phyloP scores from a whole-genome alignment of 1,140 invertebrate genomes.

The Plutomurus gul region DNA sequence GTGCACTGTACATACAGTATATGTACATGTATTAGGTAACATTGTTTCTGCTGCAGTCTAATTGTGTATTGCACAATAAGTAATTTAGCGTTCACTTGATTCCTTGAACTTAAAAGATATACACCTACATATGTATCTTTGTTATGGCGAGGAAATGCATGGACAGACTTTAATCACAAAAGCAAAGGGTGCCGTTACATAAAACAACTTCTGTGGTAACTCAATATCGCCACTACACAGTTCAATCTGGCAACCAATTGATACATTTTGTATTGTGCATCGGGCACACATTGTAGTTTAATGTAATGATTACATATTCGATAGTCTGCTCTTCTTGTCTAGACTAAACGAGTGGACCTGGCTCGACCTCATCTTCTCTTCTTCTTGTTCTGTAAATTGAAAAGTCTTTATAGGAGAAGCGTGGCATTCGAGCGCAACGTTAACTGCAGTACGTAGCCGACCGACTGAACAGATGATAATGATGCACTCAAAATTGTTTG shows the following conservation, averaged over 20 bases:
- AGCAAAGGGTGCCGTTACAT: constrained; percentile 15
- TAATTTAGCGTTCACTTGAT: neutral
- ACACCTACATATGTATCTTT: neutral
- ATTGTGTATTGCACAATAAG: neutral
- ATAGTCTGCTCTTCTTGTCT: neutral
- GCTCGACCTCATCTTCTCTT: neutral
- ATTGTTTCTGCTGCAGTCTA: no score
- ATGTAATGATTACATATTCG: neutral
- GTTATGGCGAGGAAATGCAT: neutral
- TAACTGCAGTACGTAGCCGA: neutral
- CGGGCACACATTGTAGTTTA: constrained; percentile 18
- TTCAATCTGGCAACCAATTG: constrained; percentile 1
- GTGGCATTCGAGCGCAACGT: neutral
- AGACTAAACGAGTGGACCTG: neutral
- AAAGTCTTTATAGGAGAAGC: neutral
- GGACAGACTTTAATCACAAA: neutral
- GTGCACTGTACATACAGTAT: no score
- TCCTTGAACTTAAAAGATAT: neutral
- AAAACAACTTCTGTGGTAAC: constrained; percentile 15
- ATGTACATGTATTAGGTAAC: no score
- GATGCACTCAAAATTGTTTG: neutral
- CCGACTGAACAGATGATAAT: constrained; percentile 5
- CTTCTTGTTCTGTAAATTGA: constrained; percentile 2
- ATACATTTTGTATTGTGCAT: neutral
- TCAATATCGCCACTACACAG: constrained; percentile 2